These are phyloP conservation scores for Heliconius erato DNA, from an alignment of 2,888 invertebrate genomes.

Conservation along the genomic window DNA sequence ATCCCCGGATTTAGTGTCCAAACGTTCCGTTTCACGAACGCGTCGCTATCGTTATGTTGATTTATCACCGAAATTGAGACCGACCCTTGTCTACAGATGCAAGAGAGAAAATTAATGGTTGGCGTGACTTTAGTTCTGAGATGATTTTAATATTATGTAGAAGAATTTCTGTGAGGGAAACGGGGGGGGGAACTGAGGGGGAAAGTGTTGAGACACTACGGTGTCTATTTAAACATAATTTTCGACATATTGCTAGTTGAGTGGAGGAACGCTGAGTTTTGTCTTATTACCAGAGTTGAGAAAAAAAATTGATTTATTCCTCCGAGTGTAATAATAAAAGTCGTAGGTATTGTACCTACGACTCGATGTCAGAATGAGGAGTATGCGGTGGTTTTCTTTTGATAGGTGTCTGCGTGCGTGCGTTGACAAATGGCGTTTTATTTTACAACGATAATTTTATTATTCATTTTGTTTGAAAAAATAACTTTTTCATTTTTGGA, in stretches of 20 bases:
- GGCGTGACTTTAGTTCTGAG: not conserved
- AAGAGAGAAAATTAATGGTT: slow-evolving; percentile 38
- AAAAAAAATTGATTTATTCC: no score
- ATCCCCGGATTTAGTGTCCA: slow-evolving; percentile 40
- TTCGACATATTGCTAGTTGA: not conserved
- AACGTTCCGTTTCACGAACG: slow-evolving; percentile 47
- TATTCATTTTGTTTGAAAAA: no score
- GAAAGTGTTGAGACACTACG: not conserved
- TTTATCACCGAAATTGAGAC: slow-evolving; percentile 51
- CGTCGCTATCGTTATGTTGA: slow-evolving; percentile 56
- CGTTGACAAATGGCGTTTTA: no score
- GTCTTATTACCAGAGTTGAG: not conserved
- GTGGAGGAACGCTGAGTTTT: not conserved
- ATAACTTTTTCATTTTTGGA: no score
- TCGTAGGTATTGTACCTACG: no score
- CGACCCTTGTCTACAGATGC: slow-evolving; percentile 48
- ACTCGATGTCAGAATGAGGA: no score
- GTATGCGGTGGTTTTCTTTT: no score
- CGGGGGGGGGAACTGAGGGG: no score
- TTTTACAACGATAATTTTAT: no score
- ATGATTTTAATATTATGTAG: not conserved
- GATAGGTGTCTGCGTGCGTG: no score
- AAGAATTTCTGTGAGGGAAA: not conserved
- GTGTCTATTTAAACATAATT: not conserved
- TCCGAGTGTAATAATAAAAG: no score